Conservation (phyloP, 2,797 vertebrate species). For the Gorsachius magnificus region DNA sequence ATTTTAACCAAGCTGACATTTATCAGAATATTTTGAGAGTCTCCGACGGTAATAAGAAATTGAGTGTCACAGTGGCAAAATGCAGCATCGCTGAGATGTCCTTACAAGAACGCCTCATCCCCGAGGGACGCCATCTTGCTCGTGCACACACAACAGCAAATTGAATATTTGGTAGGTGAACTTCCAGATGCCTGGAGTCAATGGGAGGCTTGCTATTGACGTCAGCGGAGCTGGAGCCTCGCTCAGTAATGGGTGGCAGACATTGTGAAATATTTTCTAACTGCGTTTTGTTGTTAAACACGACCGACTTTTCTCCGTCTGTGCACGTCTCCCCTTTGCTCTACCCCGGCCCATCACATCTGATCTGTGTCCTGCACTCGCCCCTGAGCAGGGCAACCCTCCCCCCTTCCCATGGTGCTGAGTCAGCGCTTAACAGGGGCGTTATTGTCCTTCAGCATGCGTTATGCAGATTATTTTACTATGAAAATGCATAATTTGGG, state of each 20-base stretch:
- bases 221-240: neutral
- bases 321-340: neutral
- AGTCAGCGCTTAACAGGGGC: neutral
- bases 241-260: neutral
- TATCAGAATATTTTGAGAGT: neutral
- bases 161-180: neutral
- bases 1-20: neutral
- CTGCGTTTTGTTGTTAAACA: neutral
- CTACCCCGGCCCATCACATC: neutral
- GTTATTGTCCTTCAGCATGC: neutral
- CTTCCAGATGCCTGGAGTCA: neutral
- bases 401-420: neutral
- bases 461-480: neutral
- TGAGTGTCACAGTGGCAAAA: neutral
- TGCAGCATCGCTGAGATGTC: neutral
- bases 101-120: neutral
- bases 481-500: neutral
- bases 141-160: neutral
- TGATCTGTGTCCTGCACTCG: neutral
- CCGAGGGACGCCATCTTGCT: rapidly evolving
- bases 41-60: rapidly evolving
- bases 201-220: neutral
- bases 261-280: neutral
- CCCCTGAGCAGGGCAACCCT: neutral
- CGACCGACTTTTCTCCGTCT: neutral